Conservation (phyloP, 1,140 invertebrate genomes). For the Leptopilina boulardi region DNA sequence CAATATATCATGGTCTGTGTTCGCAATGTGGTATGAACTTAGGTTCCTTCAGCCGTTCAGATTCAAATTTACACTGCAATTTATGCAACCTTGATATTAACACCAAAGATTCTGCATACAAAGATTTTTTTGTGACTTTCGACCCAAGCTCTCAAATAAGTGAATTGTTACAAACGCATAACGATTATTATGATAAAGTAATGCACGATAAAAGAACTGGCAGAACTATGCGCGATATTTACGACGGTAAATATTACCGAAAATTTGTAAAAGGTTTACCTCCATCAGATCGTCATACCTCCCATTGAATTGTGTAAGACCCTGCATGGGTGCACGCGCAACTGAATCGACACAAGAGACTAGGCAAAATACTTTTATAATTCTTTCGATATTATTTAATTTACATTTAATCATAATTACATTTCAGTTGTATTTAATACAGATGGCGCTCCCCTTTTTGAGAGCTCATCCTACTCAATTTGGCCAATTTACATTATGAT, state of each 20-base stretch:
- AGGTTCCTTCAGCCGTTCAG: background rate
- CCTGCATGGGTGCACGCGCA: no score
- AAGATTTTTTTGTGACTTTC: constrained; percentile 41
- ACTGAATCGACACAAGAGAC: no score
- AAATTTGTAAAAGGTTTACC: constrained; percentile 29
- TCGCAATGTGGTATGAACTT: constrained; percentile 39
- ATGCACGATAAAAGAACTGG: constrained; percentile 25
- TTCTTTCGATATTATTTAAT: no score
- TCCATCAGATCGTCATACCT: background rate
- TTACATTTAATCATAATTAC: no score
- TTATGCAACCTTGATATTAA: constrained; percentile 35
- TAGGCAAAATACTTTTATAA: no score
- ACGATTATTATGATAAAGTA: constrained; percentile 16
- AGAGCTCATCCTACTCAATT: constrained; percentile 40
- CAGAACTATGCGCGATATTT: constrained; percentile 36
- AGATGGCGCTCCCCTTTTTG: constrained; percentile 45
- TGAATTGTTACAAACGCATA: constrained; percentile 37
- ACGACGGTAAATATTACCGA: constrained; percentile 35
- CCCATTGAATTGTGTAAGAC: no score
- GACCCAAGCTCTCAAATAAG: constrained; percentile 19
- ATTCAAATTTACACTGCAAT: constrained; percentile 28
- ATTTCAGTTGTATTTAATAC: constrained; percentile 45
- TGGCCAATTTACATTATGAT: constrained; percentile 48
- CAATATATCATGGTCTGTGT: constrained; percentile 40
- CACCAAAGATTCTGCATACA: constrained; percentile 27